Evolutionary conservation across 2,888 invertebrate genomes (phyloP), one percentile per base, ranked within the genome.

Genomic region (Lutraria lutraria): DNA sequence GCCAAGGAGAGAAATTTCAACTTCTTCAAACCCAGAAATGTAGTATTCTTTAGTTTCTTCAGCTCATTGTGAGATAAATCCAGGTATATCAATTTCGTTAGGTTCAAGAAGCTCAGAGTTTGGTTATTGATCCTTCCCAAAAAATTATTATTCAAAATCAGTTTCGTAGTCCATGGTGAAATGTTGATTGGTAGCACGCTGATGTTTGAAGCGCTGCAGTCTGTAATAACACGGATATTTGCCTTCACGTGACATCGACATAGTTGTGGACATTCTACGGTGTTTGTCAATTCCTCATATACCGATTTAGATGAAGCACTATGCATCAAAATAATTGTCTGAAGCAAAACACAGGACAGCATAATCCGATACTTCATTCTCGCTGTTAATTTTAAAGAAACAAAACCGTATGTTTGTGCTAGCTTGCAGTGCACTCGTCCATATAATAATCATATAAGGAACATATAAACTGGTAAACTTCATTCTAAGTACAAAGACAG

Each of bases 1-100:
- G 81, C 81, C 43, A 81, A 53, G 1, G 81, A 81, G 13, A 81
- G 53, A 82, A 53, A 82, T 21, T 25, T 21, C 25, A 68, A 25
- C n/a, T 68, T 68, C 63, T 25, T 13, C 8, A 68, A 68, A n/a
- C 63, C 63, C 6, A n/a, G 63, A 25, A 68, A 68, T 25, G 63
- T 68, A 12, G 6, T 0, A 68, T 68, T 68, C 10, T 68, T 25
- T 25, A 68, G 25, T 25, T 68, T 25, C 12, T 25, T 68, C 0
- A 68, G 63, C 63, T 25, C n/a, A 68, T 68, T 68, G 63, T 68
- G 63, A 10, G 63, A 68, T 25, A 68, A 25, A 68, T 68, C 63
- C 63, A 68, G n/a, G 25, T 68, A 68, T 25, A 25, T 25, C 25
- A 68, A 68, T 3, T n/a, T 6, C n/a, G 63, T 68, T n/a, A 68